Conservation (phyloP, 2,888 invertebrate genomes). For the Dasysyrphus albostriatus region DNA sequence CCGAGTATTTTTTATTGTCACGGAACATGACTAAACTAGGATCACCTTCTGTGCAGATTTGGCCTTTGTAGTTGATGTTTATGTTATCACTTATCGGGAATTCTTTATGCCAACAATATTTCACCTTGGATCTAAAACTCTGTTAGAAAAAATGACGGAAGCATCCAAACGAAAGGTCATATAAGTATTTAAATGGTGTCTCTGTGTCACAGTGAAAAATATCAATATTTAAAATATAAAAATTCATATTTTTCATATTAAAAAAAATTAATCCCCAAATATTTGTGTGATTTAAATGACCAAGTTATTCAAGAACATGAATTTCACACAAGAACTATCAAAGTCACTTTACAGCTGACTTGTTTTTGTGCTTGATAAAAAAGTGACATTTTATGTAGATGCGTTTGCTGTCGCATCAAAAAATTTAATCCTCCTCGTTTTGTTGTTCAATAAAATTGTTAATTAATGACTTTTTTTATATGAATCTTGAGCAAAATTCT, state of each 20-base stretch:
- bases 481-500: neutral
- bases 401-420: neutral
- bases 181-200: neutral
- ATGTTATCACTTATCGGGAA: too few species aligned
- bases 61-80: too few species aligned
- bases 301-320: neutral
- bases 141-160: too few species aligned
- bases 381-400: neutral
- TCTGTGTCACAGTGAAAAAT: neutral
- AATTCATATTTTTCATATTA: neutral
- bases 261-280: neutral
- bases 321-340: neutral
- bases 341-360: neutral
- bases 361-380: neutral
- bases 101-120: too few species aligned
- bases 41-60: too few species aligned
- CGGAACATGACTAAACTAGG: too few species aligned
- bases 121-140: too few species aligned
- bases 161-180: too few species aligned
- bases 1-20: too few species aligned
- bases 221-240: neutral
- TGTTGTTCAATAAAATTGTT: neutral
- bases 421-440: neutral
- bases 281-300: neutral
- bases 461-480: slow-evolving; percentile 12